Percentiles rank a stretch among this genome's conserved stretches.
These are phyloP conservation scores for Nezara viridula DNA, from an alignment of 2,888 invertebrate species.

Conservation along the genomic window DNA sequence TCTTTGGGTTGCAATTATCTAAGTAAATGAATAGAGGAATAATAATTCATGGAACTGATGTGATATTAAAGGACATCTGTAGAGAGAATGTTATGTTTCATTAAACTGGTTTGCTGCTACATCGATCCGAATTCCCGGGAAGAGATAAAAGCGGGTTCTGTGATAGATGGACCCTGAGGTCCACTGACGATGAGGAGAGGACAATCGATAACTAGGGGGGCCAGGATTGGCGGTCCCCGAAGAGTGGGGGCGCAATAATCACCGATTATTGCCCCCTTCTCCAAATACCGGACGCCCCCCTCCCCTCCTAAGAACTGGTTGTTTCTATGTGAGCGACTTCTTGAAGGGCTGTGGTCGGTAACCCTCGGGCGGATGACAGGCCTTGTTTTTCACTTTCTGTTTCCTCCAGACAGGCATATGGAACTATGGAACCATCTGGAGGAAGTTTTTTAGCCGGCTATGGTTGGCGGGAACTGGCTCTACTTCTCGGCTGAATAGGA, in stretches of 20 bases:
- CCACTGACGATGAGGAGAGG: slow-evolving; percentile 39
- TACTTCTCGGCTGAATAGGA: slow-evolving; percentile 15
- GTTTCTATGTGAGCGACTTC: neutral
- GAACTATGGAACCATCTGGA: neutral
- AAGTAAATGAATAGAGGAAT: too few relatives aligned
- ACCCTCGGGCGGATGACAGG: neutral
- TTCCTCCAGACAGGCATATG: slow-evolving; percentile 18
- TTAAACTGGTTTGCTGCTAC: neutral
- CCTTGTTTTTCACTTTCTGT: neutral
- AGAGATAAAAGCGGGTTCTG: slow-evolving; percentile 14
- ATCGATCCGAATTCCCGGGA: neutral
- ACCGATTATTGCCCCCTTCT: neutral
- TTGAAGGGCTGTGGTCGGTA: neutral
- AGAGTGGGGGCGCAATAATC: neutral
- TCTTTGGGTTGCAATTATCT: too few relatives aligned
- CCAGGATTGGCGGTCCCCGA: neutral
- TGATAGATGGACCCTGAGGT: slow-evolving; percentile 40
- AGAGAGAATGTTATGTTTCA: neutral
- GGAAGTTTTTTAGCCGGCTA: neutral
- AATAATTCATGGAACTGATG: neutral
- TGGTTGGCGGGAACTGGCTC: neutral
- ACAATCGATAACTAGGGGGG: slow-evolving; percentile 24
- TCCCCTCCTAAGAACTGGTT: neutral
- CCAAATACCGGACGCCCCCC: neutral
- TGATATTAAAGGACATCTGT: neutral